Percentiles rank a stretch among this genome's conserved stretches.
These are phyloP conservation scores for Cochlearius cochlearius DNA, from an alignment of 2,113 vertebrate genomes.

Conservation along the genomic window DNA sequence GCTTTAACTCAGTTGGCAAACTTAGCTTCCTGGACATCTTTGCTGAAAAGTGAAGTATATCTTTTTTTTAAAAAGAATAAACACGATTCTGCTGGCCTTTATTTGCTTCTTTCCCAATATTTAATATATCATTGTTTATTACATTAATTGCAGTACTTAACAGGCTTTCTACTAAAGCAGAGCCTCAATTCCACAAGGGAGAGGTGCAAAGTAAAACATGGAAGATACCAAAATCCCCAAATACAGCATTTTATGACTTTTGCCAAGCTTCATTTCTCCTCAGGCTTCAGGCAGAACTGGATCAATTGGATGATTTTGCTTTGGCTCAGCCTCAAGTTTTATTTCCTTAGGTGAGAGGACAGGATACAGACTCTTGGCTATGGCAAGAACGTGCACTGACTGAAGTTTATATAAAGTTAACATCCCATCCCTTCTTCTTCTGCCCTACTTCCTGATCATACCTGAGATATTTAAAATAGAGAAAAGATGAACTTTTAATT, in stretches of 20 bases:
- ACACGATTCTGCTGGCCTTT: constrained; percentile 36
- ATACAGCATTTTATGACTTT: not conserved
- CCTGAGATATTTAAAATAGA: not conserved
- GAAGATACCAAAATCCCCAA: not conserved
- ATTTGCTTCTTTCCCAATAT: constrained; percentile 2
- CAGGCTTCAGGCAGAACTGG: not conserved
- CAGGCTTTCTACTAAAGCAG: not conserved
- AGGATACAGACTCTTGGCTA: not conserved
- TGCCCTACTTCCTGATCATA: not conserved
- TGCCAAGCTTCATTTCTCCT: not conserved
- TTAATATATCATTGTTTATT: not conserved
- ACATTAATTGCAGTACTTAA: not conserved
- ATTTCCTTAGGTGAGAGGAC: not conserved
- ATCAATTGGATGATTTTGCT: not conserved
- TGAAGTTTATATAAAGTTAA: not conserved
- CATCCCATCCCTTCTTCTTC: not conserved
- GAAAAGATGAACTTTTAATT: not conserved
- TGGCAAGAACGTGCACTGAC: not conserved
- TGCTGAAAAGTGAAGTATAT: constrained; percentile 96
- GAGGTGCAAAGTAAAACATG: not conserved
- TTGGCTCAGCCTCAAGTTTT: not conserved
- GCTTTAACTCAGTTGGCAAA: constrained; percentile 99
- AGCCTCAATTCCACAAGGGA: not conserved
- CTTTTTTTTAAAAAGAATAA: constrained; percentile 85
- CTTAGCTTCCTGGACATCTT: constrained; percentile 99